Evolutionary conservation across 2,888 invertebrate genomes (phyloP), one percentile per base, ranked within the genome.

Genomic region (Oxystoma pomonae): DNA sequence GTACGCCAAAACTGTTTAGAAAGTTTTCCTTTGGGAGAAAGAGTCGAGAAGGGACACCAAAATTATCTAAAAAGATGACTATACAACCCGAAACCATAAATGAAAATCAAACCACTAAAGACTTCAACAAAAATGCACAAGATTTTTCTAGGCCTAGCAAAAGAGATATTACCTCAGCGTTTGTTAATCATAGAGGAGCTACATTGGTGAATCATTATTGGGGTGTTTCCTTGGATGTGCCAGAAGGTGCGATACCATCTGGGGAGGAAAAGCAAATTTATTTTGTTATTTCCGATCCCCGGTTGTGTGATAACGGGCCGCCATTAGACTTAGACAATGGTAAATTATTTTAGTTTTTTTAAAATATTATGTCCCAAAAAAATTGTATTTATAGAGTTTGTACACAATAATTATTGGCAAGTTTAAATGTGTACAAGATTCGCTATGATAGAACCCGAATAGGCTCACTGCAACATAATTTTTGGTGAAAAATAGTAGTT

Each of bases 281-380:
- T 86, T 96, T 97, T 85, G 95, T 90, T 73, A 90, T 91, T 74
- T 89, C 90, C 71, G 90, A 90, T 80, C 90, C 91, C 70, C 86
- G 92, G 76, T 89, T 92, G 81, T 90, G 90, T 79, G 83, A 81
- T 22, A 81, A 72, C 57, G 87, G 88, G 76, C 93, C 94, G 70
- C 94, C 94, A 66, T 86, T 94, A 82, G 94, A 94, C 84, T 87
- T 90, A 83, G 92, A 93, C 82, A 94, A 92, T 85, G 94, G 93
- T 93, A 88, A 77, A 35, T 62, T 56, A 57, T 61, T 7, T 51
- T n/a, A 56, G 55, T 20, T 21, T 2, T 19, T 5, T 20, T 18
- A 52, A 35, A 58, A 16, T 18, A 16, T 20, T 20, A 1, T 16
- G 16, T 56, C 17, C 17, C 12, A 18, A 57, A 57, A 22, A 22